A percentile compares a stretch with the other conserved stretches of the same genome.
Conservation (phyloP, 2,888 invertebrate genomes). For the Palloptera scutellata region DNA sequence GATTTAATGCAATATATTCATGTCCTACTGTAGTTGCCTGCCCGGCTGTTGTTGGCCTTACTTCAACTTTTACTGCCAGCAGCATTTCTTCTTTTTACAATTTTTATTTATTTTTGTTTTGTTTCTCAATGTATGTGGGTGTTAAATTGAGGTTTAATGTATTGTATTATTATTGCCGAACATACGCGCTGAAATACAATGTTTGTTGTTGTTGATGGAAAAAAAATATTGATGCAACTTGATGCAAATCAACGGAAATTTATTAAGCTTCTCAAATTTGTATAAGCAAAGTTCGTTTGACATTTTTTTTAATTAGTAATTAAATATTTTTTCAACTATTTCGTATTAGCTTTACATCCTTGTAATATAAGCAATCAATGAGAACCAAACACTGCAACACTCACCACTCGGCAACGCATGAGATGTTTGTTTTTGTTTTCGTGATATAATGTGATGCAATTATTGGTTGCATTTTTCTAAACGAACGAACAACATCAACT, state of each 20-base stretch:
- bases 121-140: slow-evolving; percentile 21
- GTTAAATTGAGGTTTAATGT: slow-evolving; percentile 22
- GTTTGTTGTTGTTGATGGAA: too few relatives aligned
- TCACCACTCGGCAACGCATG: slow-evolving; percentile 20
- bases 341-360: neutral
- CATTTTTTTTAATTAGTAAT: neutral
- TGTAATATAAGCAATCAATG: neutral
- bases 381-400: neutral
- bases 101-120: too few relatives aligned
- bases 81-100: too few relatives aligned
- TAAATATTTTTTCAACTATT: neutral
- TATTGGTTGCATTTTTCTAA: slow-evolving; percentile 36
- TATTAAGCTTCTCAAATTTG: neutral
- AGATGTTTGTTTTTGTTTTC: neutral
- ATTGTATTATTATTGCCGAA: too few relatives aligned
- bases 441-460: slow-evolving; percentile 46
- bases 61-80: neutral
- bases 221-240: too few relatives aligned
- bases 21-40: too few relatives aligned
- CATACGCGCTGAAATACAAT: too few relatives aligned
- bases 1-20: slow-evolving; percentile 7
- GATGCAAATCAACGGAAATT: too few relatives aligned
- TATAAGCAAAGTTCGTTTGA: too few relatives aligned
- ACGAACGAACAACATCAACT: slow-evolving; percentile 11
- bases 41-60: neutral